phyloP scores from a whole-genome alignment of 2,888 invertebrate genomes.

The Mythimna loreyi region DNA sequence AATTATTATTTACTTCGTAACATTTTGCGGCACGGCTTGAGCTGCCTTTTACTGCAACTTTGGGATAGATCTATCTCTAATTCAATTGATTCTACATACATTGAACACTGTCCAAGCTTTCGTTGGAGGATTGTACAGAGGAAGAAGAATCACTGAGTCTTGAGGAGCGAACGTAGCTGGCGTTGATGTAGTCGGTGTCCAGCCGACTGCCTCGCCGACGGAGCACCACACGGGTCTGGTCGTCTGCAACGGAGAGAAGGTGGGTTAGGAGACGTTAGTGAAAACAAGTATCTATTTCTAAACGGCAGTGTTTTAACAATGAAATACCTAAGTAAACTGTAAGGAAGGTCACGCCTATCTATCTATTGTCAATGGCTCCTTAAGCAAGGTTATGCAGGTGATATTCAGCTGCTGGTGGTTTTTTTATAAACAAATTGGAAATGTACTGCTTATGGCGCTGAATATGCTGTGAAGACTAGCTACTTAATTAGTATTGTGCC shows the following conservation, averaged over 20 bases:
- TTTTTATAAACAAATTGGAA: too few relatives aligned
- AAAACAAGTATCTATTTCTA: neutral
- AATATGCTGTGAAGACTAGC: too few relatives aligned
- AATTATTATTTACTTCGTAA: too few relatives aligned
- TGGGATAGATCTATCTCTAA: too few relatives aligned
- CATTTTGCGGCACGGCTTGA: too few relatives aligned
- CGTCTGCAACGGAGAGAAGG: slow-evolving; percentile 86
- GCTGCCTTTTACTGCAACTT: too few relatives aligned
- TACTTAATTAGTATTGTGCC: too few relatives aligned
- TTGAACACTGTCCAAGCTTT: slow-evolving; percentile 81
- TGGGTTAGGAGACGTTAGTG: neutral
- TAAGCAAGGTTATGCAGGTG: neutral
- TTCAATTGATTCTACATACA: slow-evolving; percentile 71
- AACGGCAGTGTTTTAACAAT: neutral
- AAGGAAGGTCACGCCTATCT: neutral
- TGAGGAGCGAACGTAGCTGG: slow-evolving; percentile 95
- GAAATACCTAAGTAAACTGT: too few relatives aligned
- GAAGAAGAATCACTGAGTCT: slow-evolving; percentile 72
- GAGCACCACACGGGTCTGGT: slow-evolving; percentile 98
- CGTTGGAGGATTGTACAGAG: slow-evolving; percentile 81
- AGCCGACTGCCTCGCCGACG: slow-evolving; percentile 90
- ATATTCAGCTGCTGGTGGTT: too few relatives aligned
- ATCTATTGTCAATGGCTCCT: neutral
- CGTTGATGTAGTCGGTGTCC: slow-evolving; percentile 98
- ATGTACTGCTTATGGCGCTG: too few relatives aligned